phyloP scores from a whole-genome alignment of 2,113 vertebrate genomes.

The Laticauda laticaudata region DNA sequence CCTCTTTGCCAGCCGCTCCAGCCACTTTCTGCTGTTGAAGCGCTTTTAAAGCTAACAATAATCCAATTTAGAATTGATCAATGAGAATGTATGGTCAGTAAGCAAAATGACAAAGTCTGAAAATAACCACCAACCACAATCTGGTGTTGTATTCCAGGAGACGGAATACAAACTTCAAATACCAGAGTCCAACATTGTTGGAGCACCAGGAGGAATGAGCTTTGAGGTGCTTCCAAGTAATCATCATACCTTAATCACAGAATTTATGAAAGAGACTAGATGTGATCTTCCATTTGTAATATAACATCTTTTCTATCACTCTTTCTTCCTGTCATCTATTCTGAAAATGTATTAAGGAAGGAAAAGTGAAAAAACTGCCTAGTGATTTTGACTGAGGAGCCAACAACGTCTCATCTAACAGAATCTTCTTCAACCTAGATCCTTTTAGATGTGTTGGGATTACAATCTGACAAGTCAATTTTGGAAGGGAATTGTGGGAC shows the following conservation, averaged over 20 bases:
- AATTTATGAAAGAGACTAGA: background rate
- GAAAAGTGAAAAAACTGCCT: background rate
- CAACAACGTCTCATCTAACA: background rate
- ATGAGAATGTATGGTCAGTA: conserved; percentile 77
- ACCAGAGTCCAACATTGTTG: conserved; percentile 4
- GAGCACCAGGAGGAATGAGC: background rate
- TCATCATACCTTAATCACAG: background rate
- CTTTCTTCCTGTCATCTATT: background rate
- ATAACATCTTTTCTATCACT: background rate
- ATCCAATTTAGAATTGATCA: conserved; percentile 85
- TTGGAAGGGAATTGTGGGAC: background rate
- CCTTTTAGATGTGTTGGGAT: background rate
- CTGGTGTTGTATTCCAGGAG: conserved; percentile 38
- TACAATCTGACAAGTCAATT: background rate
- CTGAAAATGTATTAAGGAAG: background rate
- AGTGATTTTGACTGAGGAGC: background rate
- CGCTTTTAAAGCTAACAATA: conserved; percentile 85
- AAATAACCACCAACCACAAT: conserved; percentile 70
- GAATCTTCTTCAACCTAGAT: background rate
- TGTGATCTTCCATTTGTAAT: background rate
- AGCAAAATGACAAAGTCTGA: conserved; percentile 77
- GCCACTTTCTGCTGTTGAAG: conserved; percentile 82
- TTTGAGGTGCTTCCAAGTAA: background rate
- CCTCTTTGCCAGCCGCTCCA: conserved; percentile 73
- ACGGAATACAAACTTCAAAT: conserved; percentile 43